Evolutionary conservation across 2,797 vertebrate species (phyloP), one percentile per base, ranked within the genome.

Genomic region (Tapirus indicus): DNA sequence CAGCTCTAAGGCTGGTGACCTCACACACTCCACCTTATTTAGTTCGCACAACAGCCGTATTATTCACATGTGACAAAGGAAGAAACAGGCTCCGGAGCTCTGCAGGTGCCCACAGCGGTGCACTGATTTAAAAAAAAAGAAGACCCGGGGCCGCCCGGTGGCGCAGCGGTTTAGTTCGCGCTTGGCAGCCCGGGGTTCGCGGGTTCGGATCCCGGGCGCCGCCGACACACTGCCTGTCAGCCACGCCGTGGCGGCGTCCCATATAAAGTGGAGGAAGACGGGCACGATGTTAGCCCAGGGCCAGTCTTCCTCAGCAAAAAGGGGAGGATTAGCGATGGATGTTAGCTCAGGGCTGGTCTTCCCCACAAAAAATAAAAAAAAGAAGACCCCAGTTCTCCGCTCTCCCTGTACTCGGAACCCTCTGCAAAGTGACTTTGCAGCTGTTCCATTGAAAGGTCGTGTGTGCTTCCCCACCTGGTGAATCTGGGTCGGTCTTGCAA

Each of bases 11-110:
- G n/a, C 80, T 2, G 5, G 56, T 8, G n/a, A 35, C 44, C 17
- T 23, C 17, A 35, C 6, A 2, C 0, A 0, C 3, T 5, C 20
- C 29, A 14, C 29, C 64, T 60, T 4, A 47, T 3, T 44, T 44
- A 66, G 58, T 47, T 41, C 38, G 47, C 41, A 49, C n/a, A 56
- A 38, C 27, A 5, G 32, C 25, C 20, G 14, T 8, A 1, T 23
- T n/a, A 10, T 27, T 95, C 60, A 3, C 41, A 25, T 7, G n/a
- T 7, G n/a, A n/a, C 77, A n/a, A 18, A 44, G 1, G 38, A 79
- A 20, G 35, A 79, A 38, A 29, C 38, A 84, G 38, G 27, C 32
- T 47, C 8, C 13, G 21, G 68, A 41, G 27, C 16, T 5, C 10
- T 8, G 0, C 10, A 21, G 11, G 47, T 21, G 29, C 56, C 47